Conservation (phyloP, 2,888 invertebrate species). For the Cephus spinipes region DNA sequence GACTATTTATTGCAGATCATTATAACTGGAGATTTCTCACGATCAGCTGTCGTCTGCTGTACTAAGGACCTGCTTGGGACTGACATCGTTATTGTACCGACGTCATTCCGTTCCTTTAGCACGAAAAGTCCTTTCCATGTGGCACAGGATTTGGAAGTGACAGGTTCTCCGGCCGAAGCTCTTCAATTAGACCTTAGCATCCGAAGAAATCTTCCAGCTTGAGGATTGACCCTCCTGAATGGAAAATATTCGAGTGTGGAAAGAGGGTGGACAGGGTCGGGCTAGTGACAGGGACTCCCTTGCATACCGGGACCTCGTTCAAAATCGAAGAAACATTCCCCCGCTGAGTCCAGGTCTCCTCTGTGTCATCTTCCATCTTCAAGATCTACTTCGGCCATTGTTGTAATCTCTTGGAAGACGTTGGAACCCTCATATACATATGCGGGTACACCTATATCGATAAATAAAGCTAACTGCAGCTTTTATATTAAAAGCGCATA, state of each 20-base stretch:
- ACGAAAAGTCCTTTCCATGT: not conserved
- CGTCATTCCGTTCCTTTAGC: not conserved
- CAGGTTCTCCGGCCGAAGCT: not conserved
- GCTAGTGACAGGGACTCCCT: not conserved
- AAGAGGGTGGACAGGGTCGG: not conserved
- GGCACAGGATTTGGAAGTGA: not conserved
- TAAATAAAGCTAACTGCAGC: not conserved
- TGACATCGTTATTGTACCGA: not conserved
- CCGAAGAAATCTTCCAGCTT: not conserved
- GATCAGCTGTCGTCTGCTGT: not conserved
- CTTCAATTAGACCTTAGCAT: not conserved
- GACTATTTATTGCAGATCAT: not conserved
- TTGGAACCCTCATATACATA: not conserved
- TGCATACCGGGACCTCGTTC: slow-evolving; percentile 4
- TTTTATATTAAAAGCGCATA: not conserved
- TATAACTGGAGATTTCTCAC: not conserved
- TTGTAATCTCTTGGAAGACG: not conserved
- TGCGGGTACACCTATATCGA: not conserved
- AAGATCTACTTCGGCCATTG: not conserved
- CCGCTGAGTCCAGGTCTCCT: not conserved
- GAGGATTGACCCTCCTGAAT: not conserved
- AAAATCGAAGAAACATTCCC: slow-evolving; percentile 2
- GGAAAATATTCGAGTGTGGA: not conserved
- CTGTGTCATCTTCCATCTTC: not conserved
- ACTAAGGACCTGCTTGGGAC: not conserved